Conservation (phyloP, 2,113 vertebrate species). For the Pholis gunnellus region DNA sequence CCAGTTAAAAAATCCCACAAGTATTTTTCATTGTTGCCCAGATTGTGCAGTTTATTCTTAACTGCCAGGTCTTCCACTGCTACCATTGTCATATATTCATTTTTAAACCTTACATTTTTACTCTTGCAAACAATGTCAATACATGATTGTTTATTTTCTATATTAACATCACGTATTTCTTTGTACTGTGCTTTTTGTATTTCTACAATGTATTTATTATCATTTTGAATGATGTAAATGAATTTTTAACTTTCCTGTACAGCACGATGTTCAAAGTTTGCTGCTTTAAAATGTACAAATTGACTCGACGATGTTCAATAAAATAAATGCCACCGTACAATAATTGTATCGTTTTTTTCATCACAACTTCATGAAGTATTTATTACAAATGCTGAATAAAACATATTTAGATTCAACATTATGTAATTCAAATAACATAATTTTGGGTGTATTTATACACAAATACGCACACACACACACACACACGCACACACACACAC, state of each 20-base stretch:
- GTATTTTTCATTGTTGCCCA: neutral
- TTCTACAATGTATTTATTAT: constrained; percentile 18
- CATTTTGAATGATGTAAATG: neutral
- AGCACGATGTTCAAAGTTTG: neutral
- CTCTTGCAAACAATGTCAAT: neutral
- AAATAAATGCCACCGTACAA: neutral
- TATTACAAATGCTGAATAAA: neutral
- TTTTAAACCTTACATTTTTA: neutral
- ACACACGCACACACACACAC: too few relatives aligned
- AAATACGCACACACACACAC: too few relatives aligned
- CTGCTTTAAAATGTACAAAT: constrained; percentile 26
- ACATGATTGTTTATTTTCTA: neutral
- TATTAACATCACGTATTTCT: neutral
- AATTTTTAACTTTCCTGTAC: constrained; percentile 18
- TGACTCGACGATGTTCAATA: neutral
- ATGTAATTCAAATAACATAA: too few relatives aligned
- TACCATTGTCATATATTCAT: neutral
- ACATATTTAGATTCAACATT: neutral
- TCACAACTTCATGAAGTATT: neutral
- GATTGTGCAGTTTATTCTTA: neutral
- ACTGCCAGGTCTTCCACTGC: constrained; percentile 8
- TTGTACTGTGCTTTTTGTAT: constrained; percentile 4
- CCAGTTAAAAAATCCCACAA: neutral
- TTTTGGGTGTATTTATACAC: neutral
- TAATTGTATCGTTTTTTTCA: neutral